Conservation (phyloP, 2,888 invertebrate species). For the Glyphotaelius pellucidus region DNA sequence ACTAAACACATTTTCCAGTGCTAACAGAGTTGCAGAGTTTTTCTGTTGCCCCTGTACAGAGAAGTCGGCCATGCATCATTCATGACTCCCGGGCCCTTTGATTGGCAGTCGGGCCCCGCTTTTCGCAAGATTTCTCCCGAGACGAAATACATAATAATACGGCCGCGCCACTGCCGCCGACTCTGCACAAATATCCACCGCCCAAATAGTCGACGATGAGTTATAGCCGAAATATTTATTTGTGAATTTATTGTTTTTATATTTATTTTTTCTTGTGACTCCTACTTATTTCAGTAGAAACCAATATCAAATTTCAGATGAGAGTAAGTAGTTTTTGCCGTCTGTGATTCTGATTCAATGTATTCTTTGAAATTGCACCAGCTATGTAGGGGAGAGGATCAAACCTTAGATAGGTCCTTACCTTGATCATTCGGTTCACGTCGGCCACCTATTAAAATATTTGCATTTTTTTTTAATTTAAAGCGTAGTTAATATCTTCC, state of each 20-base stretch:
- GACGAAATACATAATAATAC: conserved; percentile 4
- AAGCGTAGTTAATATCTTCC: no score
- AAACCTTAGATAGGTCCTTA: no score
- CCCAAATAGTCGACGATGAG: not conserved
- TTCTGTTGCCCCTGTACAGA: not conserved
- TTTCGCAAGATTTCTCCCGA: conserved; percentile 15
- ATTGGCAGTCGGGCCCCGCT: conserved; percentile 25
- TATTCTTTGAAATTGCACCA: not conserved
- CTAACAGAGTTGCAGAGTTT: not conserved
- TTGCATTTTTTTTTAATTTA: no score
- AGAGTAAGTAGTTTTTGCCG: not conserved
- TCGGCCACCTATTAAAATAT: no score
- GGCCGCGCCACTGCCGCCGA: not conserved
- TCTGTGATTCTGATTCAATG: not conserved
- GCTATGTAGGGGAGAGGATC: not conserved
- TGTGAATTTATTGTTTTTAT: not conserved
- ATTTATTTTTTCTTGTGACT: not conserved
- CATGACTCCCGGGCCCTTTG: conserved; percentile 26
- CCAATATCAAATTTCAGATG: not conserved
- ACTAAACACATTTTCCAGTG: no score
- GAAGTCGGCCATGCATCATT: conserved; percentile 32
- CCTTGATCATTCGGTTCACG: no score
- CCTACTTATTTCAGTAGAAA: not conserved
- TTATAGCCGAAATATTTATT: not conserved
- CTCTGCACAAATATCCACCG: not conserved